Conservation (phyloP, 2,888 invertebrate genomes). For the Criorhina ranunculi region DNA sequence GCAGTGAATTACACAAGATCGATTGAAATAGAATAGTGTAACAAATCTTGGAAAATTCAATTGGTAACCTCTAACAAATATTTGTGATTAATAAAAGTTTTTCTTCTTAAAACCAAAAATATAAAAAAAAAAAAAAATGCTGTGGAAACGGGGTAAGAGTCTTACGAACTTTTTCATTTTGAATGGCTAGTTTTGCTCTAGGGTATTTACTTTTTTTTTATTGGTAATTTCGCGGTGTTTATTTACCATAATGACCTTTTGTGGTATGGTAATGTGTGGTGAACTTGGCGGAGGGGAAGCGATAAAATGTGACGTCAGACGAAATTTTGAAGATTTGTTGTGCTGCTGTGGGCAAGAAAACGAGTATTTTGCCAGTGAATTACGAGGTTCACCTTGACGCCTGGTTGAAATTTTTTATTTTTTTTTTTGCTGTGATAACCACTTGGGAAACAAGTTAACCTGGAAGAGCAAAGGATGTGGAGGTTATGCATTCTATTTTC, state of each 20-base stretch:
- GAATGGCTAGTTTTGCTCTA: neutral
- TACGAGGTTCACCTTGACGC: slow-evolving; percentile 74
- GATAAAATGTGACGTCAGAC: slow-evolving; percentile 49
- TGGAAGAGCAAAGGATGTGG: slow-evolving; percentile 4
- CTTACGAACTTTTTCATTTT: neutral
- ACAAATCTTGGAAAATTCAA: neutral
- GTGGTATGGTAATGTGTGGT: slow-evolving; percentile 2
- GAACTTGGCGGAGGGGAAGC: neutral
- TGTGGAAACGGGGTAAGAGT: slow-evolving; percentile 64
- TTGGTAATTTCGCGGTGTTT: slow-evolving; percentile 18
- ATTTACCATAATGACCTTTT: slow-evolving; percentile 45
- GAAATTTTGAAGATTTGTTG: slow-evolving; percentile 61
- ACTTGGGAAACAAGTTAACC: slow-evolving; percentile 49
- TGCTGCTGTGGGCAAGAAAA: slow-evolving; percentile 53
- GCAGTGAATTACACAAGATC: slow-evolving; percentile 15
- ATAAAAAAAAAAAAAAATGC: slow-evolving; percentile 37
- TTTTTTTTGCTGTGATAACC: slow-evolving; percentile 47
- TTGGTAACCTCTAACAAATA: slow-evolving; percentile 12
- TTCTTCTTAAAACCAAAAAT: neutral
- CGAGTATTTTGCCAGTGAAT: slow-evolving; percentile 65
- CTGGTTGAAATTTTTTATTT: slow-evolving; percentile 32
- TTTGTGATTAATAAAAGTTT: slow-evolving; percentile 9
- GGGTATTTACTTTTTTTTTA: slow-evolving; percentile 17
- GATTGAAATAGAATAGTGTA: slow-evolving; percentile 33
- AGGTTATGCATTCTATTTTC: slow-evolving; percentile 1